Percentiles rank a stretch among this genome's conserved stretches.
Conservation (phyloP, 1,140 invertebrate genomes). For the Papilio xuthus region DNA sequence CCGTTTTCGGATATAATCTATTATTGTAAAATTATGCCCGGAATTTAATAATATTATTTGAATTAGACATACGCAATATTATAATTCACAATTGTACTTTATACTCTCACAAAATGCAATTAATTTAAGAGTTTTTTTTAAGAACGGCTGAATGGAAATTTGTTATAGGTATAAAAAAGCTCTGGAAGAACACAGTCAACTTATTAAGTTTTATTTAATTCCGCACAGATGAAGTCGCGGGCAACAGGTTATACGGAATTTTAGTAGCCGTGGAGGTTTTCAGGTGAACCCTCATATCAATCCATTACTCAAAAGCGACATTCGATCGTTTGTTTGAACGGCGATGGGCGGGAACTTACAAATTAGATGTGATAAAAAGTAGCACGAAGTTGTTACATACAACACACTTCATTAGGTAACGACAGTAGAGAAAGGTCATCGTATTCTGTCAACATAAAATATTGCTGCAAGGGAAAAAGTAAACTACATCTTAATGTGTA, state of each 20-base stretch:
- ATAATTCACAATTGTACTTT: background rate
- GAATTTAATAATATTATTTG: background rate
- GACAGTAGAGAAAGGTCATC: background rate
- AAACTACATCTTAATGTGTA: background rate
- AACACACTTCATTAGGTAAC: background rate
- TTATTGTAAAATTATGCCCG: background rate
- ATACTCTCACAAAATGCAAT: background rate
- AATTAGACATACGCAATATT: background rate
- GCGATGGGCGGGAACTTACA: background rate
- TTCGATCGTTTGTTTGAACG: slow-evolving; percentile 11
- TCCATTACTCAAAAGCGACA: slow-evolving; percentile 3
- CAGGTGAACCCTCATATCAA: background rate
- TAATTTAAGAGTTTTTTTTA: background rate
- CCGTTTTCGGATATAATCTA: background rate
- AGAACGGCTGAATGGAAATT: no score
- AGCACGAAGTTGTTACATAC: background rate
- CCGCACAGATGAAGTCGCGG: no score
- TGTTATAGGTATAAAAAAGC: no score
- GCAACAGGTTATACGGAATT: background rate
- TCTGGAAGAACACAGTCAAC: no score
- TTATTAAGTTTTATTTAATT: no score
- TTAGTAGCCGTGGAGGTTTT: background rate
- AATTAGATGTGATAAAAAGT: background rate
- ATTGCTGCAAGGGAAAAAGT: no score
- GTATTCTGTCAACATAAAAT: background rate